Base-by-base conservation (phyloP, 2,113 vertebrate genomes). In the Corythornis madagascariensis region DNA sequence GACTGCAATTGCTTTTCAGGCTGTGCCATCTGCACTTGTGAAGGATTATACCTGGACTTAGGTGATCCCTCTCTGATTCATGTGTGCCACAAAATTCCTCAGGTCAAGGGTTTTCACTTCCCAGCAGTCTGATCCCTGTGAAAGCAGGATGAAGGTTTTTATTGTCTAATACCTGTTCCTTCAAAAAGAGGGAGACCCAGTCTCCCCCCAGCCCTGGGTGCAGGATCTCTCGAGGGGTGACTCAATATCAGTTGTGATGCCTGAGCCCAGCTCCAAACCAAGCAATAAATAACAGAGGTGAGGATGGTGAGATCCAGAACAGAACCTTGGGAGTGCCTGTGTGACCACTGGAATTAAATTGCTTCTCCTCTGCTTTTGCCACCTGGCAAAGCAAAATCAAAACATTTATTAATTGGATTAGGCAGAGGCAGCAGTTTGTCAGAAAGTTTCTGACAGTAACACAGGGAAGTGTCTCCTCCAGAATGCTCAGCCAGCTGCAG, bases 331-430 rank as follows among this genome's bases (percentile, higher is more conserved):
- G 24, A 10, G 47, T 4, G 24, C 4, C 29, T 1, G 7, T 17
- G 25, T 43, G 76, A 11, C 35, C 26, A 2, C 69, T 19, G 2
- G 43, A 31, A 26, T 13, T 26, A 29, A 57, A 76, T 38, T 65
- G 63, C 35, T 52, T 40, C 71, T 74, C 26, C 61, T 77, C 20
- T 9, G 38, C 75, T 77, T 87, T 40, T 86, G 40, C 57, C 84
- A 83, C 75, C 75, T 82, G 92, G 91, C 85, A 91, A 55, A 61
- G 47, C 52, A 26, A 66, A 78, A 29, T 22, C 45, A 31, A 28
- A 55, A 2, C 65, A 31, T 35, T 69, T 57, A 11, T 77, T 83
- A 47, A 74, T 65, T 65, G 38, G 43, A 64, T 86, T 21, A 13
- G 50, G 57, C 29, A 50, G 71, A 89, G 64, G 4, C 76, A 56